These are phyloP conservation scores for Papilio gigon DNA, from an alignment of 2,888 invertebrate species.

Conservation along the genomic window DNA sequence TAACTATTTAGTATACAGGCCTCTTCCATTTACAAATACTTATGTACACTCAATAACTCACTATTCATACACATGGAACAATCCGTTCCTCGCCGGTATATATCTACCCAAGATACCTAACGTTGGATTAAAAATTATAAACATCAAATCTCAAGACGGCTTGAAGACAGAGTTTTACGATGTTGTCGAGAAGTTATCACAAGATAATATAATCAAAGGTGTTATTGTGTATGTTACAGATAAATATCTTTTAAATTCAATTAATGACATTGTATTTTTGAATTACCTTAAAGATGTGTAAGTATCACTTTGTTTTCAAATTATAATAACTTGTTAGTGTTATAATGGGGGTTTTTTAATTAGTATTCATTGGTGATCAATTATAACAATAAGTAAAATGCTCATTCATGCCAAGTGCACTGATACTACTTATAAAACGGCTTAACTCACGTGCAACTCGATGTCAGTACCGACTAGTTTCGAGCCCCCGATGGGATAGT, in stretches of 20 bases:
- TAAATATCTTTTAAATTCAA: slow-evolving; percentile 65
- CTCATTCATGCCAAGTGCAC: too few species aligned
- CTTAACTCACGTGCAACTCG: too few species aligned
- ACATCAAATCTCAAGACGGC: slow-evolving; percentile 56
- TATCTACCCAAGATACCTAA: slow-evolving; percentile 70
- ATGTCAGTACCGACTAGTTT: too few species aligned
- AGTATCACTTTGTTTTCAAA: slow-evolving; percentile 51
- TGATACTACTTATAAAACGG: too few species aligned
- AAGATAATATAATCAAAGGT: slow-evolving; percentile 66
- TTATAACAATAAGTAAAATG: too few species aligned
- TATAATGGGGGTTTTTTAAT: too few species aligned
- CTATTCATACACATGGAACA: slow-evolving; percentile 48
- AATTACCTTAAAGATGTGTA: slow-evolving; percentile 70
- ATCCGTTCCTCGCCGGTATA: slow-evolving; percentile 66
- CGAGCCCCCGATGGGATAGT: too few species aligned
- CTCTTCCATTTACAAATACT: slow-evolving; percentile 60
- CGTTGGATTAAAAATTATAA: slow-evolving; percentile 67
- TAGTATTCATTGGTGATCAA: too few species aligned
- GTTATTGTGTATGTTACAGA: slow-evolving; percentile 73
- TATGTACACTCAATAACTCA: slow-evolving; percentile 55
- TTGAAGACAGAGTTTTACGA: slow-evolving; percentile 59
- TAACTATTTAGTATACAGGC: slow-evolving; percentile 63
- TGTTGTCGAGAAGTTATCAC: slow-evolving; percentile 57
- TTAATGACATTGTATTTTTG: slow-evolving; percentile 69
- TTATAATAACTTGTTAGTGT: slow-evolving; percentile 3